Percentiles rank a stretch among this genome's conserved stretches.
phyloP scores from a whole-genome alignment of 2,888 invertebrate genomes.

The Mechanitis mazaeus region DNA sequence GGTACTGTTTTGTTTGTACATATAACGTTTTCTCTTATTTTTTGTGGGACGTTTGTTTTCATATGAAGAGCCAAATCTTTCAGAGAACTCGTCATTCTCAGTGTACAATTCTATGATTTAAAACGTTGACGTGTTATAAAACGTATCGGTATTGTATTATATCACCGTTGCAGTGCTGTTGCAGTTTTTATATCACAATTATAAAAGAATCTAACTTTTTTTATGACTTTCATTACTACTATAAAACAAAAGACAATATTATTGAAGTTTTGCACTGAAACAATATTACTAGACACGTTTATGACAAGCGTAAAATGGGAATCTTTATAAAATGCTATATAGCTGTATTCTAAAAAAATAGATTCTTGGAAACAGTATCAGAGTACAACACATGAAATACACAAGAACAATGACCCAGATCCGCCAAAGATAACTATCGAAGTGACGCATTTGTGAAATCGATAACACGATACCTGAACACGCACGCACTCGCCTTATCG shows the following conservation, averaged over 20 bases:
- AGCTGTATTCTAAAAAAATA: conserved; percentile 8
- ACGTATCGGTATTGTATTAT: too few species aligned
- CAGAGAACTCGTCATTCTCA: neutral
- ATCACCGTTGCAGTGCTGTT: too few species aligned
- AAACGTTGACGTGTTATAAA: too few species aligned
- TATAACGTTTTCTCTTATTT: neutral
- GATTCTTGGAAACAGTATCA: conserved; percentile 28
- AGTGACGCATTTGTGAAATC: conserved; percentile 73
- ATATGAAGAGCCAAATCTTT: conserved; percentile 3
- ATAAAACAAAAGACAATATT: too few species aligned
- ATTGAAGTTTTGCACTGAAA: too few species aligned
- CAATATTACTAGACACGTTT: too few species aligned
- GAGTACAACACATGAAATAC: conserved; percentile 53
- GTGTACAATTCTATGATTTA: neutral
- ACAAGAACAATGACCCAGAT: conserved; percentile 76
- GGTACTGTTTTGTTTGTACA: too few species aligned
- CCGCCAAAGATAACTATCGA: conserved; percentile 70
- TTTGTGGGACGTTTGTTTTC: conserved; percentile 3
- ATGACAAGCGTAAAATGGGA: too few species aligned
- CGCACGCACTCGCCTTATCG: conserved; percentile 67
- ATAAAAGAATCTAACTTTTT: too few species aligned
- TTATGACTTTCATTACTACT: too few species aligned
- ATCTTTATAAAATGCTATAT: too few species aligned
- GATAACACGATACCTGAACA: conserved; percentile 66
- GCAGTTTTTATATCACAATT: too few species aligned